These are phyloP conservation scores for Silvanus unidentatus DNA, from an alignment of 2,888 invertebrate species.

Conservation along the genomic window DNA sequence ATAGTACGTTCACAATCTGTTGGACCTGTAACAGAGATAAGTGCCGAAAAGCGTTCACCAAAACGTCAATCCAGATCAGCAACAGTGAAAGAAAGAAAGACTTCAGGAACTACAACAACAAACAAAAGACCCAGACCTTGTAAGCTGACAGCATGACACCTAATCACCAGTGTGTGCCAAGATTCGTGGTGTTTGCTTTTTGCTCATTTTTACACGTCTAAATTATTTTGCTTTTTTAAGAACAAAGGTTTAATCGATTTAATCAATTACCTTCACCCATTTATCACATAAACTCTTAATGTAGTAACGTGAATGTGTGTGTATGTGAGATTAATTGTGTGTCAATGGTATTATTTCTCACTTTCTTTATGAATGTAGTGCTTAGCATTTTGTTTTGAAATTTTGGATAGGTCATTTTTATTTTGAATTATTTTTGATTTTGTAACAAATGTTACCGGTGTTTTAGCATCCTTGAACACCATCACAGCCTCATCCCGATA, in stretches of 20 bases:
- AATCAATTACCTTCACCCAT: constrained; percentile 8
- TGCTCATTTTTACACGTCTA: constrained; percentile 23
- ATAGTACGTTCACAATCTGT: constrained; percentile 64
- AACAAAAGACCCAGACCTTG: constrained; percentile 62
- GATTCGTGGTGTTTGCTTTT: constrained; percentile 42
- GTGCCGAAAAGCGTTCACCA: constrained; percentile 64
- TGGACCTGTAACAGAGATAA: constrained; percentile 53
- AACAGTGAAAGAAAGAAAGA: constrained; percentile 59
- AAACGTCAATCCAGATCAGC: constrained; percentile 69
- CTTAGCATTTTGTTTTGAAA: too few relatives aligned
- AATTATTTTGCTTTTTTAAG: constrained; percentile 19
- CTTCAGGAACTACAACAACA: constrained; percentile 55
- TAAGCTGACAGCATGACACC: constrained; percentile 48
- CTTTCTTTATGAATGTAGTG: constrained; percentile 19
- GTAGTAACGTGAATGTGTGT: constrained; percentile 31
- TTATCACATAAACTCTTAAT: constrained; percentile 8
- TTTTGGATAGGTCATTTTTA: too few relatives aligned
- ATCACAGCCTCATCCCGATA: constrained; percentile 62
- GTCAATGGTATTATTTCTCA: neutral
- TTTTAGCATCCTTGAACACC: constrained; percentile 72
- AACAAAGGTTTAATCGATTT: constrained; percentile 11
- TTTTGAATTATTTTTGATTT: neutral
- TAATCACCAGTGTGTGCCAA: constrained; percentile 43
- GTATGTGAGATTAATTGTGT: constrained; percentile 9
- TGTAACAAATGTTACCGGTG: constrained; percentile 35